Percentiles rank a stretch among this genome's conserved stretches.
Conservation (phyloP, 2,113 vertebrate species). For the Psilopogon haemacephalus region DNA sequence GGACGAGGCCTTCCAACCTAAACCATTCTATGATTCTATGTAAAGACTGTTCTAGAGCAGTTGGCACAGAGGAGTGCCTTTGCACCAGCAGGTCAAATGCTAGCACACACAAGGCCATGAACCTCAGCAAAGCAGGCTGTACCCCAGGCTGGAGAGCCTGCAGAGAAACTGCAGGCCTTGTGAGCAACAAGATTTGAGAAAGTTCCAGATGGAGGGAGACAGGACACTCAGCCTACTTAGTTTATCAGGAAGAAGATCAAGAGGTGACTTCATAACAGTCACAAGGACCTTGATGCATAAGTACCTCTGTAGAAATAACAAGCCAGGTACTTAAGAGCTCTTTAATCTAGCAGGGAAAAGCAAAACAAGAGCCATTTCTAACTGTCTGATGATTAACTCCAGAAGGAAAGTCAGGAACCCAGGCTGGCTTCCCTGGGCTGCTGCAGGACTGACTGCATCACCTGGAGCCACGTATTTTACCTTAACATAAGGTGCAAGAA, state of each 20-base stretch:
- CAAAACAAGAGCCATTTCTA: constrained; percentile 26
- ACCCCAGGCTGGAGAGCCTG: neutral
- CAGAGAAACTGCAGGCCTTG: neutral
- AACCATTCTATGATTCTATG: no score
- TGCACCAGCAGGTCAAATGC: neutral
- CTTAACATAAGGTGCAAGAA: neutral
- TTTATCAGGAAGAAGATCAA: constrained; percentile 65
- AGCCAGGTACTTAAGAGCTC: constrained; percentile 57
- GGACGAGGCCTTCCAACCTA: no score
- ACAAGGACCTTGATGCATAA: constrained; percentile 8
- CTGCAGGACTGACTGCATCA: neutral
- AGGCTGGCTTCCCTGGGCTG: neutral
- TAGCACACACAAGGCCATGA: neutral
- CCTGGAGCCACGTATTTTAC: neutral
- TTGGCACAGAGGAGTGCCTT: neutral
- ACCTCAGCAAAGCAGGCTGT: neutral
- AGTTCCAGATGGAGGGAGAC: neutral
- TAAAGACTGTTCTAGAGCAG: neutral
- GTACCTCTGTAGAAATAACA: constrained; percentile 57
- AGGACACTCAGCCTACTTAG: constrained; percentile 11
- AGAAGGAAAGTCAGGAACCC: neutral
- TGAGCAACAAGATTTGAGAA: neutral
- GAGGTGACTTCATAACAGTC: constrained; percentile 56
- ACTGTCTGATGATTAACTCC: constrained; percentile 13
- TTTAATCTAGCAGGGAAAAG: constrained; percentile 48